Base-by-base conservation (phyloP, 2,113 vertebrate species). In the Ornithorhynchus anatinus region DNA sequence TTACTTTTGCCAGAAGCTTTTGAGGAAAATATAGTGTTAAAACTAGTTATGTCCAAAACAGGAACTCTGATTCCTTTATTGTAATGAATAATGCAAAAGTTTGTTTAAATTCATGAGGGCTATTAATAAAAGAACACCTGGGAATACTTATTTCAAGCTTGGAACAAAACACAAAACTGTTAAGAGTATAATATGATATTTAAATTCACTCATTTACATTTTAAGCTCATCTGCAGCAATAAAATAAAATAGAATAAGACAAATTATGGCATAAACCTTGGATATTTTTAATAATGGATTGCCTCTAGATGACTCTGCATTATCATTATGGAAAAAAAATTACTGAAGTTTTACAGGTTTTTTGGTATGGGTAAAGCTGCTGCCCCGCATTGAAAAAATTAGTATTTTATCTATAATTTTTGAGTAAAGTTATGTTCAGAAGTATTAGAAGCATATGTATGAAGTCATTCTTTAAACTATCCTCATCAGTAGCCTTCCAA, bases 111-210 rank as follows among this genome's bases (percentile, higher is more conserved):
- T 48, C 69, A 58, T n/a, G 25, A 58, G 48, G 45, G 72, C 72
- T 84, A 77, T 84, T 84, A 84, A 85, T 77, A 79, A 79, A 76
- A 48, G 75, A 84, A 77, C 83, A 87, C 83, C 83, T 87, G 83
- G 72, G 78, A 69, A 67, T 66, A 59, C 84, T 84, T 83, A 83
- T 86, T 85, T 75, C 67, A 61, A 77, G 77, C 67, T 77, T 68
- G 50, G 70, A 81, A 86, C 72, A 82, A 85, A 81, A 72, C 69
- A 60, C 51, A 65, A 81, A 72, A 79, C 83, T 77, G 75, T 83
- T 36, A 14, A 47, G 22, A 10, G 65, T 53, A 70, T 63, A 77
- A 42, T 51, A 36, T 47, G 75, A 15, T 79, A 81, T 83, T 85
- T 83, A 81, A 86, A 81, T 75, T 19, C 56, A 32, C 58, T 81